Base-by-base conservation (phyloP, 2,888 invertebrate species). In the Phengaris alcon region DNA sequence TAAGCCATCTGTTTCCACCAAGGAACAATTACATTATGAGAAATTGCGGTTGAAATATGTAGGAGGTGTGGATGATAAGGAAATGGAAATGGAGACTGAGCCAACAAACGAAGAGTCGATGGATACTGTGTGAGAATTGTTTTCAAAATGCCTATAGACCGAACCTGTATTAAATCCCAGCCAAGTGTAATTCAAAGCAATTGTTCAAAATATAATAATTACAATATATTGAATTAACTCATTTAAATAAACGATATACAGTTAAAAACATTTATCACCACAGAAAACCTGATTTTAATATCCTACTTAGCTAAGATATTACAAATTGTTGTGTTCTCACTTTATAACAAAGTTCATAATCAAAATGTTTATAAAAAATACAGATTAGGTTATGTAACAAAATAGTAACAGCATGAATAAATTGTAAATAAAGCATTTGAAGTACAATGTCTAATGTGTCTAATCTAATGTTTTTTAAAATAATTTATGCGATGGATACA, bases 1-100 rank as follows among this genome's bases (percentile, higher is more conserved):
- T 77, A 96, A 96, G 83, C 98, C 99, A 13, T 99, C 99, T 0
- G 98, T 99, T 22, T 95, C 96, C 35, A 93, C 95, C 70, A 96
- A 96, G 94, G 97, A 97, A 84, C 95, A 95, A 80, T 94, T 95
- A 82, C 95, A 96, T 82, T 98, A 98, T 83, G 96, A 96, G 79
- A 96, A 95, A 82, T 87, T 97, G 82, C 94, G 95, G 82, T 90
- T 95, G 80, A 94, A 96, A 79, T 97, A 96, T 85, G 94, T 94
- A 2, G 94, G 94, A 0, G 93, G 94, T 54, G 87, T 87, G 46
- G 93, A 91, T 75, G 89, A 93, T 54, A 91, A 90, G 77, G 90
- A 91, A 55, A 94, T 95, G 86, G 94, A 94, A 80, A 94, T 95
- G 84, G 95, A 95, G 85, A 93, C 92, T 79, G 92, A 93, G 82